Percentiles rank a stretch among this genome's conserved stretches.
These are phyloP conservation scores for Lordiphosa clarofinis DNA, from an alignment of 1,140 invertebrate species.

Conservation along the genomic window DNA sequence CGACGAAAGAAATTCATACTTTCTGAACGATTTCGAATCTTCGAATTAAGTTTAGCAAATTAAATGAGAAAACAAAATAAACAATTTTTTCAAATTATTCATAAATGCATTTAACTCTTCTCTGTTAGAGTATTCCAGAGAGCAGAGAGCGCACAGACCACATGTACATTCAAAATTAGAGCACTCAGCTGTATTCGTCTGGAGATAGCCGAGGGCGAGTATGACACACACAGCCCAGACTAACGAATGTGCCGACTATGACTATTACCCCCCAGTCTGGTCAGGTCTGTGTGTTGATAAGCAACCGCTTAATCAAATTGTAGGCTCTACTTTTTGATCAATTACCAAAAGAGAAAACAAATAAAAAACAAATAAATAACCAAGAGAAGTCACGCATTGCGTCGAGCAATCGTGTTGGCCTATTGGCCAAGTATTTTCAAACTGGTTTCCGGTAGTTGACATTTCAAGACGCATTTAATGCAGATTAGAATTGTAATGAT, in stretches of 20 bases:
- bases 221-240: conserved; percentile 32
- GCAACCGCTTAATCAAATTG: conserved; percentile 1
- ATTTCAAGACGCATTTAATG: conserved; percentile 42
- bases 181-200: conserved; percentile 19
- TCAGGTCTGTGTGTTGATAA: background rate
- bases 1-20: too few species aligned
- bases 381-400: conserved; percentile 4
- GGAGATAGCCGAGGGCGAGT: conserved; percentile 26
- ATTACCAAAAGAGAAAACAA: background rate
- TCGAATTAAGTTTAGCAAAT: too few species aligned
- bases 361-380: background rate
- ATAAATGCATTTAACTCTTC: background rate
- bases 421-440: conserved; percentile 9
- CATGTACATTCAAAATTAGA: conserved; percentile 29
- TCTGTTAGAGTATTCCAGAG: conserved; percentile 8
- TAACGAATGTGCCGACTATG: background rate
- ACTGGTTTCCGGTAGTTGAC: conserved; percentile 9
- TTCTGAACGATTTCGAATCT: too few species aligned
- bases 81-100: background rate
- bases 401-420: conserved; percentile 6
- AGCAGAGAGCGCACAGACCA: conserved; percentile 10
- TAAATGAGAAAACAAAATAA: too few species aligned
- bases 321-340: background rate
- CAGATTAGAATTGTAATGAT: conserved; percentile 35
- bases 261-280: background rate